These are phyloP conservation scores for Melanaphis sacchari DNA, from an alignment of 1,140 invertebrate genomes.

Conservation along the genomic window DNA sequence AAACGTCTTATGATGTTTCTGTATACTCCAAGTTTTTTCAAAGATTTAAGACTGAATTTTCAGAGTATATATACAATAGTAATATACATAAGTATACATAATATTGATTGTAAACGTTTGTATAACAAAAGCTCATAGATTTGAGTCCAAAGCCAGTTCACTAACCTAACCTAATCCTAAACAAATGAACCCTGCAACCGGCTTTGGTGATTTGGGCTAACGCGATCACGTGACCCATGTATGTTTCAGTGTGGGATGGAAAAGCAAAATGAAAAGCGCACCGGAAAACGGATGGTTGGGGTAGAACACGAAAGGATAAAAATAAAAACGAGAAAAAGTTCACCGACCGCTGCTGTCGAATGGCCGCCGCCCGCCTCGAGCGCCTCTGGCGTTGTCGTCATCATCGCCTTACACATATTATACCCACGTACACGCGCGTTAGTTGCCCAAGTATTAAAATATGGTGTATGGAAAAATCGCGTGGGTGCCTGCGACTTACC, in stretches of 20 bases:
- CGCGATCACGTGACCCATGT: background rate
- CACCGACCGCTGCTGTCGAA: background rate
- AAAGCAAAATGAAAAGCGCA: background rate
- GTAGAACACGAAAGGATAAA: background rate
- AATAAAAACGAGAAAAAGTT: background rate
- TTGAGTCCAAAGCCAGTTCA: background rate
- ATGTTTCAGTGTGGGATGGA: background rate
- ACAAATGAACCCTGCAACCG: background rate
- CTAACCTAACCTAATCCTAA: background rate
- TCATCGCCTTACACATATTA: background rate
- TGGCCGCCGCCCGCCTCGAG: background rate
- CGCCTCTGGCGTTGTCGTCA: background rate
- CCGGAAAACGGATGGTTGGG: background rate
- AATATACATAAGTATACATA: background rate
- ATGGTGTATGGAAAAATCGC: background rate
- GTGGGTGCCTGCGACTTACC: background rate
- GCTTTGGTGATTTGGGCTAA: background rate
- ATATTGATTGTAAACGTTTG: background rate
- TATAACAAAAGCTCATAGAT: background rate
- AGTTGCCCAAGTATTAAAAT: background rate
- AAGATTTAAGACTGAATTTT: background rate
- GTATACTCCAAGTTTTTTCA: background rate
- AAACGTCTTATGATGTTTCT: background rate
- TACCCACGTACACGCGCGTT: background rate
- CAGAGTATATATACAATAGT: background rate